These are phyloP conservation scores for Cyprinodon variegatus DNA, from an alignment of 2,113 vertebrate genomes.

Conservation along the genomic window DNA sequence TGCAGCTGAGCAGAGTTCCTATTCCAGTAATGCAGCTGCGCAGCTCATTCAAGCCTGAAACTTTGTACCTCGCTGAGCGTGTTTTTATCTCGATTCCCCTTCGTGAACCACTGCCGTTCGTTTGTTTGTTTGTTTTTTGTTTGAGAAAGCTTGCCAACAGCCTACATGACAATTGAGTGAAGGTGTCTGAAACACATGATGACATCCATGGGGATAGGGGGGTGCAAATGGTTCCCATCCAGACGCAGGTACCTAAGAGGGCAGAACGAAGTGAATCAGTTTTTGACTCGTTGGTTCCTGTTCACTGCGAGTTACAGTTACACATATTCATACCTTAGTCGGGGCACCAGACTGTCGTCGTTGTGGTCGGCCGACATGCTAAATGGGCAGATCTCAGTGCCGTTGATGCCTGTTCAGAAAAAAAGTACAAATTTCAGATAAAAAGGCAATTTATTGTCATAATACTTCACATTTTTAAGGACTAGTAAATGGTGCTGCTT, in stretches of 20 bases:
- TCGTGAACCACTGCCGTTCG: slow-evolving; percentile 3
- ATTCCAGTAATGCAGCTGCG: slow-evolving; percentile 8
- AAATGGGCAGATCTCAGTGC: slow-evolving; percentile 89
- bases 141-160: neutral
- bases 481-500: too few relatives aligned
- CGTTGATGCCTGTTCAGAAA: slow-evolving; percentile 86
- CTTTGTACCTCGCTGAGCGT: slow-evolving; percentile 9
- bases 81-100: neutral
- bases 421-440: neutral
- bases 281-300: neutral
- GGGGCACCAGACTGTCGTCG: slow-evolving; percentile 79
- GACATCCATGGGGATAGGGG: slow-evolving; percentile 91
- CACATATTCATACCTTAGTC: slow-evolving; percentile 77
- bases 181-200: slow-evolving; percentile 97
- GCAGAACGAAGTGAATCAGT: slow-evolving; percentile 8
- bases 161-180: slow-evolving; percentile 89
- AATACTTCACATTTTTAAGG: neutral
- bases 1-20: slow-evolving; percentile 15
- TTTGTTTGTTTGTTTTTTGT: slow-evolving; percentile 1
- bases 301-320: neutral
- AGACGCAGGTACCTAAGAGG: slow-evolving; percentile 90
- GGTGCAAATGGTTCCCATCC: slow-evolving; percentile 92
- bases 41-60: slow-evolving; percentile 5
- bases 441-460: neutral
- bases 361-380: slow-evolving; percentile 57